Base-by-base conservation (phyloP, 2,113 vertebrate species). In the Pterophyllum scalare region DNA sequence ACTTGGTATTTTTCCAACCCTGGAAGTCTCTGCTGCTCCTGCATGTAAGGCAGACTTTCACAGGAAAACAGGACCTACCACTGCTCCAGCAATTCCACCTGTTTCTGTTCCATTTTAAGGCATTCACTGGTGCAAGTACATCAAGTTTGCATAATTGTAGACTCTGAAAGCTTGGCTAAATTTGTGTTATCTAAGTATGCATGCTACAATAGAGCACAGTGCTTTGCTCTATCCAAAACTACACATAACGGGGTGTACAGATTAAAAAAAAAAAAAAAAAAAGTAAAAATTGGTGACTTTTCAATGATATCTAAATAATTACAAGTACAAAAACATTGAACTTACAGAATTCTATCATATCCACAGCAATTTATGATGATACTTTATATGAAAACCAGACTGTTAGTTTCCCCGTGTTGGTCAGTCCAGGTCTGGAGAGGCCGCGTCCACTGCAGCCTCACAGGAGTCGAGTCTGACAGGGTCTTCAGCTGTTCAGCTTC, bases 121-220 rank as follows among this genome's bases (percentile, higher is more conserved):
- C 7, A 72, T 72, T 72, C 2, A 0, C 17, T 28, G 3, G 1
- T 70, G 49, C 17, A 67, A 28, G 46, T 12, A 8, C 38, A 46
- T 22, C 43, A 67, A 46, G 26, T 40, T 46, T 15, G 15, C 46
- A 28, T 49, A 49, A 14, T 43, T 43, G 5, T 43, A 14, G 12
- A 43, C 40, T 43, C 40, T 43, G 40, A 43, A 3, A 43, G 11
- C 11, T 38, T 38, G 38, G 10, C 8, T 38, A 11, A 38, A 38
- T 38, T 9, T 38, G 38, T 11, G 10, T 38, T 38, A 11, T 38
- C 38, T 11, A 38, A 38, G 10, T 38, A 38, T 7, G 38, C 6
- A 46, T 46, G 26, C 22, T 46, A 67, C 40, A 49, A 26, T 19
- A 1, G 8, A 49, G 3, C 40, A 28, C 1, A 0, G 9, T 19